A percentile compares a stretch with the other conserved stretches of the same genome.
These are phyloP conservation scores for Diabrotica balteata DNA, from an alignment of 2,888 invertebrate species.

Conservation along the genomic window DNA sequence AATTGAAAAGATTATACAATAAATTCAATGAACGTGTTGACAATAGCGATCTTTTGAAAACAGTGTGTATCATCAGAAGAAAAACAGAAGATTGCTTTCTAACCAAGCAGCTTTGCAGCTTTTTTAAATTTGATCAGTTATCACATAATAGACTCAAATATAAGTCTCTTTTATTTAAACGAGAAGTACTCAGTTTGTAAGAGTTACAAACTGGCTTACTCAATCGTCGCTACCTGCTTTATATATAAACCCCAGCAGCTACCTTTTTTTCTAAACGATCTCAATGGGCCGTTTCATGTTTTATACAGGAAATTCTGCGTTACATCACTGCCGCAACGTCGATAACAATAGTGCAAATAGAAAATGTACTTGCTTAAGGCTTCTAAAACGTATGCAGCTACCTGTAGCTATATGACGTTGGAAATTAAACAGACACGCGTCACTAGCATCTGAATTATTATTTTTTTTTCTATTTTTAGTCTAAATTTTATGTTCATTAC, in stretches of 20 bases:
- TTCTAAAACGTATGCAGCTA: constrained; percentile 12
- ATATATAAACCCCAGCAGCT: neutral
- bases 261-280: constrained; percentile 27
- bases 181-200: no score
- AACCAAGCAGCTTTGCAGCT: no score
- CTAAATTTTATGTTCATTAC: no score
- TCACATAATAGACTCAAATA: no score
- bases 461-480: no score
- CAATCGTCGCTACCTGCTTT: neutral
- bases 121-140: no score
- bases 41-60: no score
- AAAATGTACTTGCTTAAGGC: constrained; percentile 10
- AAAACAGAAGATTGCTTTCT: neutral
- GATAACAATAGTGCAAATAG: neutral
- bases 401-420: constrained; percentile 8
- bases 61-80: neutral
- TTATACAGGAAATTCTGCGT: constrained; percentile 28
- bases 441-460: no score
- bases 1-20: neutral
- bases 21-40: neutral
- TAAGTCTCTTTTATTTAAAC: no score
- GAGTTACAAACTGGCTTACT: no score
- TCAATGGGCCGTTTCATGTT: constrained; percentile 21
- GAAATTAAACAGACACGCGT: neutral
- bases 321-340: constrained; percentile 22